phyloP scores from a whole-genome alignment of 1,140 invertebrate species.

The Procambarus virginalis region DNA sequence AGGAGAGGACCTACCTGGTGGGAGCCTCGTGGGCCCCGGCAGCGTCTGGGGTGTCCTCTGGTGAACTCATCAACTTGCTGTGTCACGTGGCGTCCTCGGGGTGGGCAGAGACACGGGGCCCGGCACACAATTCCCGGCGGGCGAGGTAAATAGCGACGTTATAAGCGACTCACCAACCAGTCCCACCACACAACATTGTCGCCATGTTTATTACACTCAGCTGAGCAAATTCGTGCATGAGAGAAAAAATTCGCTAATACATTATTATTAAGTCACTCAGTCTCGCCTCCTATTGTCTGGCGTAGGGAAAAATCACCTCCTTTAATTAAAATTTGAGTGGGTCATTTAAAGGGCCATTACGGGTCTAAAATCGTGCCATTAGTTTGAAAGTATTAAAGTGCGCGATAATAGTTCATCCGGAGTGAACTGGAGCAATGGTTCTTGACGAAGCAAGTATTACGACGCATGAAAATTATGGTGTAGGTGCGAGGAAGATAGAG shows the following conservation, averaged over 20 bases:
- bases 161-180: not conserved
- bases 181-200: constrained; percentile 13
- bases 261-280: not conserved
- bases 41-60: constrained; percentile 39
- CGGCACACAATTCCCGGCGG: not conserved
- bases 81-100: not conserved
- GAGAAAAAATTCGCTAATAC: not conserved
- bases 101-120: too few relatives aligned
- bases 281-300: too few relatives aligned
- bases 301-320: not conserved
- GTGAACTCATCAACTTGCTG: constrained; percentile 59
- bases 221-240: constrained; percentile 36
- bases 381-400: constrained; percentile 17
- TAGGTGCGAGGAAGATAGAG: too few relatives aligned
- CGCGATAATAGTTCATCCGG: constrained; percentile 18
- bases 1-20: constrained; percentile 37
- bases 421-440: constrained; percentile 26
- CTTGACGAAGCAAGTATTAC: not conserved
- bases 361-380: not conserved
- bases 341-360: too few relatives aligned
- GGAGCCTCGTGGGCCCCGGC: constrained; percentile 37
- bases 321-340: not conserved
- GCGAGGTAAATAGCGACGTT: not conserved
- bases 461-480: not conserved
- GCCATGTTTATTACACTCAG: constrained; percentile 54